A percentile compares a stretch with the other conserved stretches of the same genome.
phyloP scores from a whole-genome alignment of 2,888 invertebrate species.

The Drosophila maculinotata region DNA sequence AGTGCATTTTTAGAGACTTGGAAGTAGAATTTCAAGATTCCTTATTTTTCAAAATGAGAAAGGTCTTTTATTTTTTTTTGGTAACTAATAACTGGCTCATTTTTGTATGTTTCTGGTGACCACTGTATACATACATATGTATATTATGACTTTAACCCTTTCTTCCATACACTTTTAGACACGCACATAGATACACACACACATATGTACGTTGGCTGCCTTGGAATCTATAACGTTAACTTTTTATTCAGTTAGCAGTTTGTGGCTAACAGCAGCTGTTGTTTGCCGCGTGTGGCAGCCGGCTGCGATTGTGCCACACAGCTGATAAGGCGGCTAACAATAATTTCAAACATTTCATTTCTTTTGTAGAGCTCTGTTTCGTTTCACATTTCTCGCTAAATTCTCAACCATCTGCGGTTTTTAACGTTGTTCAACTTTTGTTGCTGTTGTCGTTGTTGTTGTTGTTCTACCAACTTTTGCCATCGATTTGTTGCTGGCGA shows the following conservation, averaged over 20 bases:
- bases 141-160: background rate
- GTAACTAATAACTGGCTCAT: no score
- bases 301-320: constrained; percentile 38
- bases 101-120: no score
- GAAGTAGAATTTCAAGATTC: no score
- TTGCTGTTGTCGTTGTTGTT: constrained; percentile 4
- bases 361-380: constrained; percentile 10
- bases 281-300: constrained; percentile 24
- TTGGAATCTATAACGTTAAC: constrained; percentile 46
- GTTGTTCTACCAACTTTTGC: constrained; percentile 32
- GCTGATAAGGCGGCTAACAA: constrained; percentile 49
- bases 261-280: constrained; percentile 24
- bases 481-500: constrained; percentile 70
- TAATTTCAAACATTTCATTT: constrained; percentile 55
- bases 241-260: constrained; percentile 45
- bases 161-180: constrained; percentile 3
- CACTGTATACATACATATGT: background rate
- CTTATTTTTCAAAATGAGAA: no score
- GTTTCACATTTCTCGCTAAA: constrained; percentile 28
- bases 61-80: no score
- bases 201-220: no score
- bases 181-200: no score
- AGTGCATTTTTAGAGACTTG: no score
- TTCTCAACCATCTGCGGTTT: constrained; percentile 7
- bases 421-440: constrained; percentile 19